phyloP scores from a whole-genome alignment of 2,888 invertebrate genomes.

The Drosophila macrothrix region DNA sequence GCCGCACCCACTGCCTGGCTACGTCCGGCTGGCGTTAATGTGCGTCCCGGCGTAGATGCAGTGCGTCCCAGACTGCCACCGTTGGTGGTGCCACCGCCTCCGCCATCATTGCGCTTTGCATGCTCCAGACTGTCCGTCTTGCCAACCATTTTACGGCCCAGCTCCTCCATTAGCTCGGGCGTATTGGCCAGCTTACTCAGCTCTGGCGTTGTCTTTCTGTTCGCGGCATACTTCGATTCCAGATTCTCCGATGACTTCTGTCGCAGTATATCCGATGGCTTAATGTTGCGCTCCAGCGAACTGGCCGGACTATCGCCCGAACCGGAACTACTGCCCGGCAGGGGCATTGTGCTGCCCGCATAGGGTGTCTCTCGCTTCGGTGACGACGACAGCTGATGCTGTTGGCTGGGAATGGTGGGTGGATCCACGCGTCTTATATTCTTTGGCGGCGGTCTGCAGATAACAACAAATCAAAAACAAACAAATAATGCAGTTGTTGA shows the following conservation, averaged over 20 bases:
- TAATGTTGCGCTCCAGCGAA: conserved; percentile 85
- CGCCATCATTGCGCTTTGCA: conserved; percentile 76
- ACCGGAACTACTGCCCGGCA: conserved; percentile 78
- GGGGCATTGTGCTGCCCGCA: conserved; percentile 76
- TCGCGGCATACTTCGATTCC: conserved; percentile 83
- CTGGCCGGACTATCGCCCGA: conserved; percentile 83
- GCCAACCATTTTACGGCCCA: conserved; percentile 83
- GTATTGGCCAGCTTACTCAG: conserved; percentile 81
- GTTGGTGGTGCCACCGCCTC: conserved; percentile 19
- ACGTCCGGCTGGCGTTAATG: conserved; percentile 60
- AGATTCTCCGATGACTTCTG: conserved; percentile 85
- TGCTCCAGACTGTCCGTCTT: conserved; percentile 85
- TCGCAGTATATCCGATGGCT: conserved; percentile 85
- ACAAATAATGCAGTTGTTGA: not conserved
- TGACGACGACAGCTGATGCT: conserved; percentile 80
- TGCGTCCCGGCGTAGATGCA: conserved; percentile 66
- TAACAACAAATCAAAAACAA: not conserved
- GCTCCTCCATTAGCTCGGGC: conserved; percentile 84
- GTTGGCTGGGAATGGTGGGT: conserved; percentile 85
- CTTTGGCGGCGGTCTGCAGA: conserved; percentile 88
- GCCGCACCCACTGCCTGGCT: conserved; percentile 9
- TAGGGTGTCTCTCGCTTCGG: conserved; percentile 83
- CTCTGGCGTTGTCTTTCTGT: conserved; percentile 85
- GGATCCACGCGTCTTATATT: conserved; percentile 88
- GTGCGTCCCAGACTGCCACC: conserved; percentile 84